Evolutionary conservation across 1,140 invertebrate species (phyloP), one percentile per base, ranked within the genome.

Genomic region (Heliconius nattereri): DNA sequence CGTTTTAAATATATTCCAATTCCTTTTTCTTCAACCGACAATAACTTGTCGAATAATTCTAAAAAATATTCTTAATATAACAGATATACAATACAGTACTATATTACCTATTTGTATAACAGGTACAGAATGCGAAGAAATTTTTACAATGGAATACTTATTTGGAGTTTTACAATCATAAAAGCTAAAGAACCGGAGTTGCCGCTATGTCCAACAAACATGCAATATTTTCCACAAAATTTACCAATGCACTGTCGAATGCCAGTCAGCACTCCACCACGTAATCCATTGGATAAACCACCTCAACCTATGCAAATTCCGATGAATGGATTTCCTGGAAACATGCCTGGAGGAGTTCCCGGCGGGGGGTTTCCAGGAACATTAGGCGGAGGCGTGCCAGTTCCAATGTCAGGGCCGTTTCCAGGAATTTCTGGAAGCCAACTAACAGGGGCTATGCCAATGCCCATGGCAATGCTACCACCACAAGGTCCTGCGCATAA

Each of bases 181-280:
- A 19, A 76, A 29, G 80, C 86, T 20, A 86, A 86, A 29, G 82
- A 90, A 35, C 81, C 82, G 32, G 86, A 85, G 79, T 78, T 93
- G 35, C 92, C 92, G 37, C 66, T 87, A 86, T 93, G 91, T 79
- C 92, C 92, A 29, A 88, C 88, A 6, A 86, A 91, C 35, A 84
- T 93, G 16, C 83, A 90, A 71, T 94, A 80, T 81, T 90, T 93
- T 23, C 92, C 92, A 37, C 92, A 94, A 84, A 86, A 84, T 49
- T 79, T 94, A 5, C 92, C 92, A 9, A 93, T 94, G 92, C 92
- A 93, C 75, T 94, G 92, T 66, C 85, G 90, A 40, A 86, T 94
- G 87, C 89, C 90, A 13, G 81, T 80, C 9, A 84, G 60, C 11
- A 13, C 81, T 71, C 79, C 83, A n/a, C 84, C 84, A 19, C 87